Percentiles rank a stretch among this genome's conserved stretches.
Evolutionary conservation across 2,888 invertebrate genomes (phyloP).

Genomic region (Drosophila buzzatii): DNA sequence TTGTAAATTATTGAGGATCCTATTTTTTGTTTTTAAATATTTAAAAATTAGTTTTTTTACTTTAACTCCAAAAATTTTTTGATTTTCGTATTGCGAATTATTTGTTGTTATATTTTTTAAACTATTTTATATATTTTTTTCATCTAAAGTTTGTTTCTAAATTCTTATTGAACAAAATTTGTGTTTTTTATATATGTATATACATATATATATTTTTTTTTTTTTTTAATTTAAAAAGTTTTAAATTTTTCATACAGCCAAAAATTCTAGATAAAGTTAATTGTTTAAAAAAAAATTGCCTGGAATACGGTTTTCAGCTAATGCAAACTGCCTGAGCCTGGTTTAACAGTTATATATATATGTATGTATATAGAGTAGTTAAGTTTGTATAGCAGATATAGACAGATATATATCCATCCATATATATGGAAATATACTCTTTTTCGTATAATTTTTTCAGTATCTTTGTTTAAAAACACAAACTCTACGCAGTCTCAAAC

Average conservation of each 20-base stretch:
- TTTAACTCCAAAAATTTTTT: not conserved
- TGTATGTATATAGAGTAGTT: constrained; percentile 22
- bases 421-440: constrained; percentile 13
- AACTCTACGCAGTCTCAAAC: constrained; percentile 76
- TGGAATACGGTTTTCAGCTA: not conserved
- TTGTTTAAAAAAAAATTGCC: not conserved
- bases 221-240: not conserved
- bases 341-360: constrained; percentile 34
- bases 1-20: not conserved
- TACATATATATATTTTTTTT: not conserved
- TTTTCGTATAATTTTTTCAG: constrained; percentile 1
- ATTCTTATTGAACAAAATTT: not conserved
- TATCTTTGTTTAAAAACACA: constrained; percentile 55
- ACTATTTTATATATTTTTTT: not conserved
- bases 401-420: constrained; percentile 34
- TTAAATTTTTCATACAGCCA: not conserved
- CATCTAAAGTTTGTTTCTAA: not conserved
- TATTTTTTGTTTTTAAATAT: not conserved
- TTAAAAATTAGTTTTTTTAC: not conserved
- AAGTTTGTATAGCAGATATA: constrained; percentile 53
- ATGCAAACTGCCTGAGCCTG: constrained; percentile 33
- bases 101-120: too few relatives aligned
- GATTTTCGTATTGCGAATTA: not conserved
- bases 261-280: not conserved
- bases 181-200: not conserved